These are phyloP conservation scores for Diploptera punctata DNA, from an alignment of 2,888 invertebrate species.

Conservation along the genomic window DNA sequence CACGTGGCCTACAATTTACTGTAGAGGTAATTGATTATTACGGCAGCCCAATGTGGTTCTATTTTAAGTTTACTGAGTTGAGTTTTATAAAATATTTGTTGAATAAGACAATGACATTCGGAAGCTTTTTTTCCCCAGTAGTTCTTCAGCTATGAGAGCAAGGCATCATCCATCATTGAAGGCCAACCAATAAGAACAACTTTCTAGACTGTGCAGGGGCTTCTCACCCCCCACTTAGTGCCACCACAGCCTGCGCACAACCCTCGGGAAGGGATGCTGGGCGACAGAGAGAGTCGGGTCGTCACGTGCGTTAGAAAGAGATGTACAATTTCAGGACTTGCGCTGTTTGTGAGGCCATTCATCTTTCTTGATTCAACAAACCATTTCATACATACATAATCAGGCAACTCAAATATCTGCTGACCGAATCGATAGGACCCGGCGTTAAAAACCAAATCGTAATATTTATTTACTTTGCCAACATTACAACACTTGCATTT, in stretches of 20 bases:
- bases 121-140: not conserved
- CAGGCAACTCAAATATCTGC: not conserved
- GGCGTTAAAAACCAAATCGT: not conserved
- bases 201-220: not conserved
- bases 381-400: constrained; percentile 19
- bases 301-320: too few relatives aligned
- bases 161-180: constrained; percentile 16
- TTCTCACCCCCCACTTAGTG: not conserved
- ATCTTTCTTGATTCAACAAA: constrained; percentile 26
- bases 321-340: not conserved
- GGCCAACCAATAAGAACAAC: constrained; percentile 26
- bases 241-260: constrained; percentile 18
- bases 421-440: not conserved
- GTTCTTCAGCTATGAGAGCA: not conserved
- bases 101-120: not conserved
- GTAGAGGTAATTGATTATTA: too few relatives aligned
- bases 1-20: too few relatives aligned
- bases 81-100: too few relatives aligned
- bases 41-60: too few relatives aligned
- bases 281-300: not conserved
- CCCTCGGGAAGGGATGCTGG: constrained; percentile 9
- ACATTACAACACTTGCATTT: too few relatives aligned
- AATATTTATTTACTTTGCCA: not conserved
- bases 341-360: constrained; percentile 11
- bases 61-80: too few relatives aligned